Percentiles rank a stretch among this genome's conserved stretches.
phyloP scores from a whole-genome alignment of 1,140 invertebrate species.

The Drosophila baimaii region DNA sequence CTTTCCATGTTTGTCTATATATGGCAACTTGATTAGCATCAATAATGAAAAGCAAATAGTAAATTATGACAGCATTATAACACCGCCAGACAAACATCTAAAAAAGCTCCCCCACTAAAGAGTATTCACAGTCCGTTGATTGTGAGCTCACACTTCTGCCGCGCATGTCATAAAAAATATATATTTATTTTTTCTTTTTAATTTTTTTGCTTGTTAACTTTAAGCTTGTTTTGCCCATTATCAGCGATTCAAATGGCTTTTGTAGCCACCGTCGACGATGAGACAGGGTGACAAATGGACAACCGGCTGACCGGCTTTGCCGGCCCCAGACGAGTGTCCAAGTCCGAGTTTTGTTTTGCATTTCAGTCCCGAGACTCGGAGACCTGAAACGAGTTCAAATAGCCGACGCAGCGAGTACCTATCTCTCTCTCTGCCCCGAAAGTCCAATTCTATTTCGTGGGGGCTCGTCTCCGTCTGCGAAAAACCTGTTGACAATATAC shows the following conservation, averaged over 20 bases:
- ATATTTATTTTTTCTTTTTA: slow-evolving; percentile 1
- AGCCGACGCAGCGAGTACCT: slow-evolving; percentile 25
- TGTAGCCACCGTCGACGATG: slow-evolving; percentile 24
- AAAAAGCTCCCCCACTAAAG: neutral
- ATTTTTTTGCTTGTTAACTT: slow-evolving; percentile 30
- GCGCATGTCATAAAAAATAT: slow-evolving; percentile 27
- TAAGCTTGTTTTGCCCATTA: slow-evolving; percentile 58
- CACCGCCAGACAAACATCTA: slow-evolving; percentile 8
- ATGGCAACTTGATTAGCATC: slow-evolving; percentile 22
- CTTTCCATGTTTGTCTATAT: neutral
- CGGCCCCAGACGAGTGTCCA: slow-evolving; percentile 23
- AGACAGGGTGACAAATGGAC: slow-evolving; percentile 23
- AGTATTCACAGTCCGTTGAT: slow-evolving; percentile 32
- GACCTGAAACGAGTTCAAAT: slow-evolving; percentile 4
- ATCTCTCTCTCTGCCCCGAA: slow-evolving; percentile 4
- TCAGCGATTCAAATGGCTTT: slow-evolving; percentile 54
- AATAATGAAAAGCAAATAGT: slow-evolving; percentile 30
- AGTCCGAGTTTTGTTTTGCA: slow-evolving; percentile 18
- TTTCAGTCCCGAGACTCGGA: slow-evolving; percentile 15
- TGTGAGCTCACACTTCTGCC: neutral
- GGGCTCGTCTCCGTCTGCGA: slow-evolving; percentile 45
- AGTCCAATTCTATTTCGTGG: slow-evolving; percentile 4
- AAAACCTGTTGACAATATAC: slow-evolving; percentile 23
- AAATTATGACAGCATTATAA: slow-evolving; percentile 18
- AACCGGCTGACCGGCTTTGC: slow-evolving; percentile 29